These are phyloP conservation scores for Toxostoma redivivum DNA, from an alignment of 2,113 vertebrate species.

Conservation along the genomic window DNA sequence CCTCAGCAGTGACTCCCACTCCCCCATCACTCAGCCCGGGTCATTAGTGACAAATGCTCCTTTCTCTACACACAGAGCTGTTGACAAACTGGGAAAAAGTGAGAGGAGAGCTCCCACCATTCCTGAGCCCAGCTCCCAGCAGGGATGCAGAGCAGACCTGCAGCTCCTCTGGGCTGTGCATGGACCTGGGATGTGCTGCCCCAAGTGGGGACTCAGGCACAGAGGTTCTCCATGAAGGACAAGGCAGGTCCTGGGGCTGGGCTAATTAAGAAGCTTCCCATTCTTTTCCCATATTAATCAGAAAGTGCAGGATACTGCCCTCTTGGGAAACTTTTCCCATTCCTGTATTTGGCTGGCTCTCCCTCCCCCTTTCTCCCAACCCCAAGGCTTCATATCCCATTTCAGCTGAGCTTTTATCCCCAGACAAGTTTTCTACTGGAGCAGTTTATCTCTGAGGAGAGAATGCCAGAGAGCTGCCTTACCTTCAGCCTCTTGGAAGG, in stretches of 20 bases:
- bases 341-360: not conserved
- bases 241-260: not conserved
- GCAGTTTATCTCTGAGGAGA: not conserved
- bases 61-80: not conserved
- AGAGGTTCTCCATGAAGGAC: not conserved
- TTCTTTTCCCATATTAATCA: not conserved
- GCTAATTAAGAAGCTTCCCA: not conserved
- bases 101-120: not conserved
- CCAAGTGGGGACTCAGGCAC: not conserved
- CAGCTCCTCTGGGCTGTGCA: not conserved
- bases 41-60: not conserved
- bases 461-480: not conserved
- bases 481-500: slow-evolving; percentile 48
- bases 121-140: not conserved
- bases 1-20: slow-evolving; percentile 36
- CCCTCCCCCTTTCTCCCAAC: not conserved
- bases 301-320: not conserved
- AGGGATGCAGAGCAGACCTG: not conserved
- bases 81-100: not conserved
- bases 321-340: not conserved
- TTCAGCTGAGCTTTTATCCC: not conserved
- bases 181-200: not conserved
- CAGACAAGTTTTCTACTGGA: not conserved
- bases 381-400: not conserved
- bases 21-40: not conserved